Base-by-base conservation (phyloP, 1,140 invertebrate genomes). In the Arctopsyche grandis region DNA sequence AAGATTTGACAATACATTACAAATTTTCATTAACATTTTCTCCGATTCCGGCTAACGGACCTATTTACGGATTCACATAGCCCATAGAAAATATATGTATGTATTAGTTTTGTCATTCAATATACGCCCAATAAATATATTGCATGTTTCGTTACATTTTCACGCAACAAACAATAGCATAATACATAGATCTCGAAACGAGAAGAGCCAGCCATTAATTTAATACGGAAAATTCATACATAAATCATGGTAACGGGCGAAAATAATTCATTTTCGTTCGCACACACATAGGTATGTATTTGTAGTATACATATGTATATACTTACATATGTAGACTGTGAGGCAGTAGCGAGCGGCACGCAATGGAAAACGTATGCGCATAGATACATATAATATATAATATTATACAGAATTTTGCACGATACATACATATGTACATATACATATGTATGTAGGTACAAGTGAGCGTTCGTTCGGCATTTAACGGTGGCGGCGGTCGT, bases 191-290 rank as follows among this genome's bases (percentile, higher is more conserved):
- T 14, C 48, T 14, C 48, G 16, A 3, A 16, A 52, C 48, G 48
- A 38, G 29, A 38, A 38, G 29, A 38, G 48, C 3, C 48, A 52
- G 3, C 24, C 63, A 66, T 66, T 22, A 66, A 66, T 66, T 24
- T 66, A 12, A 14, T 24, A 66, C 10, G 24, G 63, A 66, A 66
- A 66, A 66, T 66, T 66, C 63, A 22, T 22, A 66, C 63, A 66
- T 66, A 66, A 66, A 66, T 66, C 21, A 66, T 22, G 63, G 14
- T 66, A 16, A 66, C 21, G 22, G 21, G 63, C 12, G 63, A 66
- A 66, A 66, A 66, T 24, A 66, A 66, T 66, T 66, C 63, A 66
- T 66, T 66, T 66, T 26, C 63, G 22, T 26, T 29, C 1, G 63
- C 24, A 66, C 21, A 22, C 22, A 22, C 9, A 66, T n/a, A n/a